Evolutionary conservation across 2,113 vertebrate genomes (phyloP).

Genomic region (Ginglymostoma cirratum): DNA sequence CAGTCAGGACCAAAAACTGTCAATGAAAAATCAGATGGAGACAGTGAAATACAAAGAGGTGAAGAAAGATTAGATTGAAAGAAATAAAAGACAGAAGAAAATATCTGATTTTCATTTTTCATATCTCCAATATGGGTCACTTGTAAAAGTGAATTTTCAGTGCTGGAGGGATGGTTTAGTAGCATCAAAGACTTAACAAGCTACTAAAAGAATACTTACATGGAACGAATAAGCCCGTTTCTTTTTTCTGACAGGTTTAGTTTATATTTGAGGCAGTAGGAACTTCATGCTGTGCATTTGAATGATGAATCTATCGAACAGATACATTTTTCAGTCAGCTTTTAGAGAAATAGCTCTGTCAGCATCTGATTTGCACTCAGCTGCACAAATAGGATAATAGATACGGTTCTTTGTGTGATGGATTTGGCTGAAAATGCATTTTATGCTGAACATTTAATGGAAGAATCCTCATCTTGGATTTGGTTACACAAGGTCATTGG

Average conservation of each 20-base stretch:
- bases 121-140: not conserved
- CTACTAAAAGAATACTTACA: not conserved
- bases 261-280: not conserved
- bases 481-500: not conserved
- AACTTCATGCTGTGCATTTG: not conserved
- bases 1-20: not conserved
- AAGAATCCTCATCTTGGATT: not conserved
- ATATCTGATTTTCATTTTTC: not conserved
- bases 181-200: not conserved
- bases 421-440: not conserved
- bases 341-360: not conserved
- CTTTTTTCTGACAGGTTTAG: not conserved
- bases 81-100: not conserved
- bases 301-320: not conserved
- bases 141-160: not conserved
- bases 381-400: not conserved
- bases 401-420: not conserved
- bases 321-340: not conserved
- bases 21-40: not conserved
- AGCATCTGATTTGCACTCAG: not conserved
- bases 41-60: not conserved
- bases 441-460: not conserved
- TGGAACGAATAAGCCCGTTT: not conserved
- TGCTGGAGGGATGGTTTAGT: not conserved
- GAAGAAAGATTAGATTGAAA: not conserved